These are phyloP conservation scores for Dermochelys coriacea DNA, from an alignment of 2,797 vertebrate species.

Conservation along the genomic window DNA sequence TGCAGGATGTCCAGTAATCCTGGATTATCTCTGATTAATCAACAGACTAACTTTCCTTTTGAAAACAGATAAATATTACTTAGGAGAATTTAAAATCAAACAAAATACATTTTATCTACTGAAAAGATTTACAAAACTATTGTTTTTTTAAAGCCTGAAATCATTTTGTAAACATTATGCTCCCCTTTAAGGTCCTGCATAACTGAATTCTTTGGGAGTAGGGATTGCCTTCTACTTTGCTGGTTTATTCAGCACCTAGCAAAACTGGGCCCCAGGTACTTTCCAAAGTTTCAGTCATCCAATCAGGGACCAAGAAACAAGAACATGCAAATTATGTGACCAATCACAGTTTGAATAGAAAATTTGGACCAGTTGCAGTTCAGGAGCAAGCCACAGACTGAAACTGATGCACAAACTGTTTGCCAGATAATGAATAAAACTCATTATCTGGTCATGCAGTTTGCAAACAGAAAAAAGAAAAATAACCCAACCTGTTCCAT, in stretches of 20 bases:
- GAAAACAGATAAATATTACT: background rate
- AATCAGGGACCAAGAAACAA: background rate
- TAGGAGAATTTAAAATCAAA: background rate
- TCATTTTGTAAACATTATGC: background rate
- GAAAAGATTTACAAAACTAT: background rate
- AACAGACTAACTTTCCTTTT: slow-evolving; percentile 34
- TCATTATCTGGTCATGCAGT: background rate
- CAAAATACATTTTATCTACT: background rate
- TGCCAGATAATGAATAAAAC: background rate
- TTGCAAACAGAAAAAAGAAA: background rate
- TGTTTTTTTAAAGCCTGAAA: background rate
- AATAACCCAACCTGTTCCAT: background rate
- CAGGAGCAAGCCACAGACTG: background rate
- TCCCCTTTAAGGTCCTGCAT: background rate
- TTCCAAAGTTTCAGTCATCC: background rate
- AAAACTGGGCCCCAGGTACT: background rate
- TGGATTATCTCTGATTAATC: slow-evolving; percentile 56
- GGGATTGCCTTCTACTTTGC: background rate
- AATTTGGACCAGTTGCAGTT: background rate
- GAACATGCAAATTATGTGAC: fast-evolving
- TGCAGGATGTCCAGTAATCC: slow-evolving; percentile 44
- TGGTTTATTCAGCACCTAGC: background rate
- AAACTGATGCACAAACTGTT: background rate
- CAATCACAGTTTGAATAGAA: background rate
- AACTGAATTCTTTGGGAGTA: background rate